Base-by-base conservation (phyloP, 2,888 invertebrate species). In the Gastracanthus pulcherrimus region DNA sequence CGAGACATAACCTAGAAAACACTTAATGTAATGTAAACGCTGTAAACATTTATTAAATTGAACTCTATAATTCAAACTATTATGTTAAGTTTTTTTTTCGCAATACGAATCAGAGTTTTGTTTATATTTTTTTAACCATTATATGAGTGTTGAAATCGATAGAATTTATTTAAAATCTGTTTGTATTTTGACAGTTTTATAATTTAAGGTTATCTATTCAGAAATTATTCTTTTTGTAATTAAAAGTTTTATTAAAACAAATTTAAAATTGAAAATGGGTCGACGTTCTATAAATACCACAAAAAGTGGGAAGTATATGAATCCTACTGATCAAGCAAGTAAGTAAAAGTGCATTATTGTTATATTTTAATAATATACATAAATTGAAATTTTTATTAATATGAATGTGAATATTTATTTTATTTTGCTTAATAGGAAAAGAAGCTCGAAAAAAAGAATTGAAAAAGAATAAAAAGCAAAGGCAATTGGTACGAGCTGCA, bases 241-340 rank as follows among this genome's bases (percentile, higher is more conserved):
- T n/a, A n/a, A n/a, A n/a, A n/a, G 9, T 41, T 41, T 6, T 41
- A 41, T 9, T 41, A 13, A 16, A 41, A 41, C 9, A 41, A 41
- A 41, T 26, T 23, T 0, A 55, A 26, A 2, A 55, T 26, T 2
- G 26, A 83, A 75, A 74, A 99, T 99, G 99, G 99, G 99, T 79
- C 95, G 98, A 78, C 94, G 99, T 86, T 98, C 98, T 60, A 98
- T 98, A 88, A 98, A 98, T 93, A 98, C 98, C 96, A 99, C 99
- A 76, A 99, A 99, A 94, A 98, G 98, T 97, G 99, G 99, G 92
- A 99, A 99, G 95, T 99, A 98, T 89, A 99, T 99, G 99, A 99
- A 99, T 93, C 99, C 99, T 55, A 99, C 99, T 5, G 99, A 99
- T 92, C 99, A 99, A 95, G 98, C 98, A 82, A 94, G 99, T 98